Conservation (phyloP, 2,113 vertebrate genomes). For the Aviceda subcristata region DNA sequence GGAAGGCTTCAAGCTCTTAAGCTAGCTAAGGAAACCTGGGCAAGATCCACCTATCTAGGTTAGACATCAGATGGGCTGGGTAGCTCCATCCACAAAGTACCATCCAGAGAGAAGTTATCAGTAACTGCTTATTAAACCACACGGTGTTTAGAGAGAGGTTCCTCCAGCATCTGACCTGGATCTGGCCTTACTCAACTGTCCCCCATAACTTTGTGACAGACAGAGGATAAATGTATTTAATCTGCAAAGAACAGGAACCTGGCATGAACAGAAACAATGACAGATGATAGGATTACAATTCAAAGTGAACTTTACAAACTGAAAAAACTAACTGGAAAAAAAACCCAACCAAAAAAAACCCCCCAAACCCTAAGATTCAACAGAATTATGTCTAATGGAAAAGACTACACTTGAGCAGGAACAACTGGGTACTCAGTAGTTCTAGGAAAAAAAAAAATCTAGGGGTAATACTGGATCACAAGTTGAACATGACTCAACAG, state of each 20-base stretch:
- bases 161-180: background rate
- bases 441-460: background rate
- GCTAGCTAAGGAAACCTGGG: background rate
- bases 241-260: background rate
- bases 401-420: background rate
- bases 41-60: background rate
- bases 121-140: background rate
- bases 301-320: background rate
- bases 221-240: background rate
- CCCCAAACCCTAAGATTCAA: background rate
- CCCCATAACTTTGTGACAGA: background rate
- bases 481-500: background rate
- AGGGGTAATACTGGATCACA: background rate
- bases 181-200: background rate
- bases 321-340: background rate
- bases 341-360: background rate
- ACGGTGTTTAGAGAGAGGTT: background rate
- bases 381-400: background rate
- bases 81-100: background rate
- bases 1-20: background rate
- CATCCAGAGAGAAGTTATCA: background rate
- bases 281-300: background rate
- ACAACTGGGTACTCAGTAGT: background rate
- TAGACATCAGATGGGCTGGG: background rate
- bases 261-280: background rate